Conservation (phyloP, 2,888 invertebrate genomes). For the Lymantria monacha region DNA sequence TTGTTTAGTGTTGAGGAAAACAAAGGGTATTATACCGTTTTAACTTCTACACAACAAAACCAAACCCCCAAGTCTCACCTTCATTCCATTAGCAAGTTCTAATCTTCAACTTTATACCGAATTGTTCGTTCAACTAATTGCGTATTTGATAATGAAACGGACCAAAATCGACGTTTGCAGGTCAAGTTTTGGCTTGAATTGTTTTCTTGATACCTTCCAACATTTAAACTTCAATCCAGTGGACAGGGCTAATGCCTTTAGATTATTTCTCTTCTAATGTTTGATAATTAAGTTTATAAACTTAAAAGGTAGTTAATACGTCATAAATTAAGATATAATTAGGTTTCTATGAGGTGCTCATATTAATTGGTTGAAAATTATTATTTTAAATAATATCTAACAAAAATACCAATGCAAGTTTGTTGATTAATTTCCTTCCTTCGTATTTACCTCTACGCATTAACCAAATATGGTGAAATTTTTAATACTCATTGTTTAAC, state of each 20-base stretch:
- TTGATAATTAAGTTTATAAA: slow-evolving; percentile 16
- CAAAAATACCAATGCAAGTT: too few species aligned
- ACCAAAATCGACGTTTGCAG: slow-evolving; percentile 17
- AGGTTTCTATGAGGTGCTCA: background rate
- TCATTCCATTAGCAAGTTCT: slow-evolving; percentile 5
- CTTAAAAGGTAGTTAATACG: slow-evolving; percentile 5
- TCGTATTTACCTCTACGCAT: too few species aligned
- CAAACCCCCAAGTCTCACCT: background rate
- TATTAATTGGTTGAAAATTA: background rate
- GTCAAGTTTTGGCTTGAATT: slow-evolving; percentile 19
- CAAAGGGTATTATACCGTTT: background rate
- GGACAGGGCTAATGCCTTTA: slow-evolving; percentile 32
- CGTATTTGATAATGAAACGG: slow-evolving; percentile 13
- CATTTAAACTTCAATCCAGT: slow-evolving; percentile 25
- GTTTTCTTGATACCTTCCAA: slow-evolving; percentile 29
- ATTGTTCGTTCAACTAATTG: slow-evolving; percentile 11
- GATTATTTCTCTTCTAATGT: slow-evolving; percentile 31
- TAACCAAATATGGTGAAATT: too few species aligned
- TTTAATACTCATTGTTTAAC: too few species aligned
- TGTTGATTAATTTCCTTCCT: too few species aligned
- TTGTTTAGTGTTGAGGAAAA: background rate
- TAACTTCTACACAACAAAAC: background rate
- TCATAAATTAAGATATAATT: slow-evolving; percentile 1
- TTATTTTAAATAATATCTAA: too few species aligned
- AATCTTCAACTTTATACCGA: slow-evolving; percentile 4